These are phyloP conservation scores for Leptothorax acervorum DNA, from an alignment of 2,888 invertebrate species.

Conservation along the genomic window DNA sequence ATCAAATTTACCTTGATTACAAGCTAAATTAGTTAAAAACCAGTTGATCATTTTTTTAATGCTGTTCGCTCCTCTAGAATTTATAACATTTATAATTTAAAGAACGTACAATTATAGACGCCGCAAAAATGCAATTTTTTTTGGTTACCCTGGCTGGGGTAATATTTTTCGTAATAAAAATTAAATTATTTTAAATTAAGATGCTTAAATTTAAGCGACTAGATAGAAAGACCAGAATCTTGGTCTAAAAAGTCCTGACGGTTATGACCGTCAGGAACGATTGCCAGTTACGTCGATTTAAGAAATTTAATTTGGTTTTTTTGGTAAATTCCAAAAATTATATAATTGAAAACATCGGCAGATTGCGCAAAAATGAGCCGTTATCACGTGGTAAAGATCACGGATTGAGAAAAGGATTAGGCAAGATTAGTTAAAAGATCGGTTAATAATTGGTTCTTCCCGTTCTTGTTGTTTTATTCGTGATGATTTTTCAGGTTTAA, in stretches of 20 bases:
- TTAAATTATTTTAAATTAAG: too few species aligned
- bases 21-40: conserved; percentile 1
- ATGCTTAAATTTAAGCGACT: too few species aligned
- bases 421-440: not conserved
- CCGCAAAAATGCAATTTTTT: not conserved
- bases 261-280: too few species aligned
- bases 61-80: not conserved
- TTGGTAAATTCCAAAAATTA: not conserved
- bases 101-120: not conserved
- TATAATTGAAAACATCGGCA: not conserved
- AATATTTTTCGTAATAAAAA: too few species aligned
- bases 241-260: too few species aligned
- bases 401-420: not conserved
- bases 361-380: too few species aligned
- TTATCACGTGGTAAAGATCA: not conserved
- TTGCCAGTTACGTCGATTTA: too few species aligned
- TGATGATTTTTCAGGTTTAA: not conserved
- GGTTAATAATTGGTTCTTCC: not conserved
- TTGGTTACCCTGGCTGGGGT: too few species aligned
- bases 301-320: too few species aligned
- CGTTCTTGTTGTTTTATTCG: not conserved
- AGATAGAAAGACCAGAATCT: too few species aligned
- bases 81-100: not conserved
- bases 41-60: not conserved
- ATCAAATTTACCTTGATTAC: not conserved